Conservation (phyloP, 2,888 invertebrate genomes). For the Mystacides longicornis region DNA sequence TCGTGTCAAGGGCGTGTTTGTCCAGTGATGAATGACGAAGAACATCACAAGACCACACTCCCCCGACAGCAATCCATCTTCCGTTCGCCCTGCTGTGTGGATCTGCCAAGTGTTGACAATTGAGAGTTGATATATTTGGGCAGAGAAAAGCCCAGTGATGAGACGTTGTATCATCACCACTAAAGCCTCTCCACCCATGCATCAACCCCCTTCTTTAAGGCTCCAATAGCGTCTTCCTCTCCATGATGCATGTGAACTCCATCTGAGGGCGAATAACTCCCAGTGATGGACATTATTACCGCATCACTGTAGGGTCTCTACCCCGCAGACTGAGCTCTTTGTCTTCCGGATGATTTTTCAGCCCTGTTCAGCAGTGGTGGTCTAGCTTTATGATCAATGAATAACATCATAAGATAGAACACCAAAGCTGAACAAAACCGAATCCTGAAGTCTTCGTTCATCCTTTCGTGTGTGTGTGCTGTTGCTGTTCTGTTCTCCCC, state of each 20-base stretch:
- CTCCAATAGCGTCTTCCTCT: neutral
- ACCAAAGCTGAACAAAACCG: conserved; percentile 1
- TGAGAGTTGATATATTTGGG: neutral
- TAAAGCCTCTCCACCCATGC: neutral
- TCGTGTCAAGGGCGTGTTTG: neutral
- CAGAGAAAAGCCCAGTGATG: neutral
- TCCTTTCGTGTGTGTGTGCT: neutral
- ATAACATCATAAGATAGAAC: neutral
- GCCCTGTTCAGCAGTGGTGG: neutral
- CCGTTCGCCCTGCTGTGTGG: no score
- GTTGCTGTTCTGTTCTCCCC: neutral
- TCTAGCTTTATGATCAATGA: neutral
- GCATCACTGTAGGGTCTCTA: neutral
- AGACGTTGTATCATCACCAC: neutral
- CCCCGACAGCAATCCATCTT: neutral
- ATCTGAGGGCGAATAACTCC: neutral
- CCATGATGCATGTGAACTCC: neutral
- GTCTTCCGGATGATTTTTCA: neutral
- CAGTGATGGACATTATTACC: neutral
- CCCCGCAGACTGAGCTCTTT: neutral
- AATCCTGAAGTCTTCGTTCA: neutral
- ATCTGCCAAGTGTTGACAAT: neutral
- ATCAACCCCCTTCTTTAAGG: neutral
- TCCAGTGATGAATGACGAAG: neutral
- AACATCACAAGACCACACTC: neutral